Conservation (phyloP, 2,888 invertebrate genomes). For the Listrodromus nycthemerus region DNA sequence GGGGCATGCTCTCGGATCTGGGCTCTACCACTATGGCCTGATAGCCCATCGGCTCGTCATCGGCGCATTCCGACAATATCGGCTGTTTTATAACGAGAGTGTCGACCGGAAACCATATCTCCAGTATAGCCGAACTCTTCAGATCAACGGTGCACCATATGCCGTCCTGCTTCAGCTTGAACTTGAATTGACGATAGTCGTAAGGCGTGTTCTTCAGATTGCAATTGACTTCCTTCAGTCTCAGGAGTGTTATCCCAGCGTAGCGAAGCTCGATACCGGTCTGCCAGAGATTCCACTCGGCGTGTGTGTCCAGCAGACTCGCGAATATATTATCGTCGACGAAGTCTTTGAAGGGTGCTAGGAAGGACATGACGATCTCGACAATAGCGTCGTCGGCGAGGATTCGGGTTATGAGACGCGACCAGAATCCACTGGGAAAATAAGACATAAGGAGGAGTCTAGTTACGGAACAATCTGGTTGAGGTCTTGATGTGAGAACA, state of each 20-base stretch:
- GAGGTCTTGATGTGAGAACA: slow-evolving; percentile 85
- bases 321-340: slow-evolving; percentile 88
- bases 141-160: slow-evolving; percentile 94
- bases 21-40: slow-evolving; percentile 91
- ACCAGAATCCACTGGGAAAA: slow-evolving; percentile 99
- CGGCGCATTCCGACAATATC: slow-evolving; percentile 80
- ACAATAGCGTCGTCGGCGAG: slow-evolving; percentile 95
- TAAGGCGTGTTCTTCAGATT: slow-evolving; percentile 85
- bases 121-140: slow-evolving; percentile 92
- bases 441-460: slow-evolving; percentile 97
- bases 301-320: slow-evolving; percentile 88
- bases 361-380: slow-evolving; percentile 91
- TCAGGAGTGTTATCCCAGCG: slow-evolving; percentile 92
- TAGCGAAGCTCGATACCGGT: slow-evolving; percentile 95
- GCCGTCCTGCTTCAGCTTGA: slow-evolving; percentile 93
- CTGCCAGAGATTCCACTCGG: slow-evolving; percentile 98
- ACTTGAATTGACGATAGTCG: slow-evolving; percentile 87
- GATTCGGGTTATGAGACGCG: slow-evolving; percentile 95
- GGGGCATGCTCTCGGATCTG: slow-evolving; percentile 91
- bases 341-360: slow-evolving; percentile 90
- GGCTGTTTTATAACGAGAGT: slow-evolving; percentile 87
- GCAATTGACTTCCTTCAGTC: slow-evolving; percentile 92
- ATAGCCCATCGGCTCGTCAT: slow-evolving; percentile 86
- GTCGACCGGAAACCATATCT: slow-evolving; percentile 93
- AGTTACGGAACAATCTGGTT: slow-evolving; percentile 87